phyloP scores from a whole-genome alignment of 2,888 invertebrate genomes.

The Orthosia gracilis region DNA sequence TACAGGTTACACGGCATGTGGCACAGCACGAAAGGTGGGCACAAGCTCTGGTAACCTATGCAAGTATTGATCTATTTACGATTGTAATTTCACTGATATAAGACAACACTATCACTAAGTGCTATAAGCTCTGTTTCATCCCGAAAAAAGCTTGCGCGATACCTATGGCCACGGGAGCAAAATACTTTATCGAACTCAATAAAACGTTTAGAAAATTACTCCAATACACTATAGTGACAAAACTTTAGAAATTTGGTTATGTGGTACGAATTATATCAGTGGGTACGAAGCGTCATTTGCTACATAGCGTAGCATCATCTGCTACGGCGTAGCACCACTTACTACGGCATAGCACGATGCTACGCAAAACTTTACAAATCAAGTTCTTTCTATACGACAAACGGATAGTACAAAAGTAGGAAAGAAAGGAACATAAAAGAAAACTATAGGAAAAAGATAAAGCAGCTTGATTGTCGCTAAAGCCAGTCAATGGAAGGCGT shows the following conservation, averaged over 20 bases:
- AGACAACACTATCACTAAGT: no score
- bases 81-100: no score
- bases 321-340: background rate
- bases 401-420: background rate
- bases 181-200: no score
- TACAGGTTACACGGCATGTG: no score
- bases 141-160: no score
- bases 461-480: constrained; percentile 41
- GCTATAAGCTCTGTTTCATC: no score
- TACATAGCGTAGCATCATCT: background rate
- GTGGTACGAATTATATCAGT: constrained; percentile 13
- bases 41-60: no score
- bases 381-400: background rate
- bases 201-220: background rate
- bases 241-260: background rate
- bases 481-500: constrained; percentile 31
- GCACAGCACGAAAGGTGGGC: no score
- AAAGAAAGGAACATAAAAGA: constrained; percentile 30
- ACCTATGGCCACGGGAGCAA: no score
- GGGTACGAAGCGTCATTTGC: background rate
- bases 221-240: background rate
- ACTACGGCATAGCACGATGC: constrained; percentile 22
- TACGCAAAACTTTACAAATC: background rate
- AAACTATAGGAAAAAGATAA: constrained; percentile 25
- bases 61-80: no score